Evolutionary conservation across 2,797 vertebrate species (phyloP).

Genomic region (Pelochelys cantorii): DNA sequence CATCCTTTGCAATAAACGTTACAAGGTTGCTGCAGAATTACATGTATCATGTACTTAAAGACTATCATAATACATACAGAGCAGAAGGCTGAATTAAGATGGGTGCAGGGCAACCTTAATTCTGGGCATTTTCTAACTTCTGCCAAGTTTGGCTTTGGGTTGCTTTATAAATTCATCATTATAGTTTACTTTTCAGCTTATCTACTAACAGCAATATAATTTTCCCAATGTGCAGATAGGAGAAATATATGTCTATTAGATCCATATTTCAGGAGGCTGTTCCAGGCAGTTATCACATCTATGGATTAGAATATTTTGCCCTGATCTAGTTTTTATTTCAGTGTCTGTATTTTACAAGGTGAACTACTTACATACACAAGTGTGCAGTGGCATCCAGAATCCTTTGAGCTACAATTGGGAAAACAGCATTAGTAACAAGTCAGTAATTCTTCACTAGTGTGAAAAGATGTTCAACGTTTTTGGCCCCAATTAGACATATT

Average conservation of each 20-base stretch:
- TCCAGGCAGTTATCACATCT: not conserved
- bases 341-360: not conserved
- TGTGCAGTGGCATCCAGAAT: not conserved
- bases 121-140: not conserved
- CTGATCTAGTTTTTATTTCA: not conserved
- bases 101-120: not conserved
- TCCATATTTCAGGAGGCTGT: not conserved
- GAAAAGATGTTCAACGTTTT: not conserved
- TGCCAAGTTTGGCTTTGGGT: not conserved
- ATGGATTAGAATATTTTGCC: not conserved
- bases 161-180: not conserved
- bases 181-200: not conserved
- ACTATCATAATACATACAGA: not conserved
- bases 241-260: not conserved
- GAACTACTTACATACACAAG: not conserved
- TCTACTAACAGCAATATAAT: not conserved
- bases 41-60: not conserved
- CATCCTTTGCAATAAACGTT: not conserved
- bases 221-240: not conserved
- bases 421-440: not conserved
- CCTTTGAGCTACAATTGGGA: not conserved
- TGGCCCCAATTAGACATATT: not conserved
- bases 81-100: not conserved
- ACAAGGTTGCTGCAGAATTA: not conserved
- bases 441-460: not conserved